Evolutionary conservation across 2,113 vertebrate species (phyloP).

Genomic region (Cyanistes caeruleus): DNA sequence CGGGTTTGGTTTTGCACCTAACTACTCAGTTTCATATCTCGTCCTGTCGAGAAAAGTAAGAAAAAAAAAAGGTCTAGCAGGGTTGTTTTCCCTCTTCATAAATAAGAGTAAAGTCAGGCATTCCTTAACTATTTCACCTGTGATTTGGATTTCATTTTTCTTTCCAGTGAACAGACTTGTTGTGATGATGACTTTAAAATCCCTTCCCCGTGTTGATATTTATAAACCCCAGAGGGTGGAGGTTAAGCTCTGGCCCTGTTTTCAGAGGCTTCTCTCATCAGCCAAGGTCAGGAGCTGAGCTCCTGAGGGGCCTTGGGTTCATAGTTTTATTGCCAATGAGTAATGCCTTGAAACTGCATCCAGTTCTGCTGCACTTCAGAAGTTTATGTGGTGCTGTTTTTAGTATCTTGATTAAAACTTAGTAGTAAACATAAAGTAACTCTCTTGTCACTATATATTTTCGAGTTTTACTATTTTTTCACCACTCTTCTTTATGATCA

Average conservation of each 20-base stretch:
- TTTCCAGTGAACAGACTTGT: neutral
- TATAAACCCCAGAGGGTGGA: constrained; percentile 24
- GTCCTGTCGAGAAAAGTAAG: accelerated
- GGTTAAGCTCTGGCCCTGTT: constrained; percentile 49
- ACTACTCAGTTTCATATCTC: neutral
- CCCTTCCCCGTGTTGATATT: constrained; percentile 37
- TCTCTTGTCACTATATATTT: constrained; percentile 31
- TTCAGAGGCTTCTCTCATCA: constrained; percentile 53
- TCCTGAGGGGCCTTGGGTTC: constrained; percentile 11
- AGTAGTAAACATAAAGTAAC: constrained; percentile 31
- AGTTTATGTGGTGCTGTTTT: neutral
- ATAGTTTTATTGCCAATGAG: constrained; percentile 32
- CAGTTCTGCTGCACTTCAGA: constrained; percentile 6
- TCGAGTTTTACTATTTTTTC: constrained; percentile 27
- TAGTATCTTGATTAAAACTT: constrained; percentile 44
- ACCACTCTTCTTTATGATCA: constrained; percentile 13
- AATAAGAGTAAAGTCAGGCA: neutral
- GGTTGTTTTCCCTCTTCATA: neutral
- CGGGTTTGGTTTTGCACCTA: neutral
- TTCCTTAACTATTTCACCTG: neutral
- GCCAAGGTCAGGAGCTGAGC: constrained; percentile 16
- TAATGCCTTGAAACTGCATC: constrained; percentile 12
- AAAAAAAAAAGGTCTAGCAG: neutral
- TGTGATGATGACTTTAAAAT: constrained; percentile 9
- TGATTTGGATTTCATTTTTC: neutral